Evolutionary conservation across 2,113 vertebrate genomes (phyloP), one percentile per base, ranked within the genome.

Genomic region (Ctenomys sociabilis): DNA sequence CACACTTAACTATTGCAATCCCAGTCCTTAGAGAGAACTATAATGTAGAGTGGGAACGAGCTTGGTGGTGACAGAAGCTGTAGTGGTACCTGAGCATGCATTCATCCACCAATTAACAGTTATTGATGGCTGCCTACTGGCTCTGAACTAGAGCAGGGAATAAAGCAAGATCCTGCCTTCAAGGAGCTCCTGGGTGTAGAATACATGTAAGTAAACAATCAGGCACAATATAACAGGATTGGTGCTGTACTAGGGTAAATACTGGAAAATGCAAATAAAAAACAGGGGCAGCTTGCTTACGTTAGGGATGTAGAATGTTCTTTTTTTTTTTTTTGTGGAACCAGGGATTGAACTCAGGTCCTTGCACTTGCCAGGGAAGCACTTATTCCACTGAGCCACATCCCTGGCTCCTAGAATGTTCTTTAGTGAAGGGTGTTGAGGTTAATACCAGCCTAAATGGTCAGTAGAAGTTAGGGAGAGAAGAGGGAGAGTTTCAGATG

Each of bases 381-480:
- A n/a, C n/a, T n/a, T n/a, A n/a, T n/a, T n/a, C n/a, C n/a, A n/a
- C n/a, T n/a, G n/a, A n/a, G n/a, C n/a, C n/a, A n/a, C n/a, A n/a
- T n/a, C n/a, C n/a, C n/a, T n/a, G n/a, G n/a, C n/a, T n/a, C n/a
- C n/a, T 89, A 37, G 57, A 92, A 97, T 43, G 35, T 3, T 77
- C 64, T 21, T 2, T 93, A 37, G 37, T 82, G 30, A 82, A 84
- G 26, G 32, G 66, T 91, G 24, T 94, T 92, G 22, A 96, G 81
- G 80, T 73, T 90, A 57, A 87, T 68, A 70, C 5, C 32, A 75
- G 11, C 32, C 32, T 91, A 64, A 94, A 80, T 45, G 37, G 24
- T 93, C 52, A 59, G n/a, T 88, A 85, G 57, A 95, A 91, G 45
- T 85, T 78, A 95, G 19, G 24, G 13, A n/a, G 85, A 64, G 40